Evolutionary conservation across 2,113 vertebrate genomes (phyloP).

Genomic region (Aegithalos caudatus): DNA sequence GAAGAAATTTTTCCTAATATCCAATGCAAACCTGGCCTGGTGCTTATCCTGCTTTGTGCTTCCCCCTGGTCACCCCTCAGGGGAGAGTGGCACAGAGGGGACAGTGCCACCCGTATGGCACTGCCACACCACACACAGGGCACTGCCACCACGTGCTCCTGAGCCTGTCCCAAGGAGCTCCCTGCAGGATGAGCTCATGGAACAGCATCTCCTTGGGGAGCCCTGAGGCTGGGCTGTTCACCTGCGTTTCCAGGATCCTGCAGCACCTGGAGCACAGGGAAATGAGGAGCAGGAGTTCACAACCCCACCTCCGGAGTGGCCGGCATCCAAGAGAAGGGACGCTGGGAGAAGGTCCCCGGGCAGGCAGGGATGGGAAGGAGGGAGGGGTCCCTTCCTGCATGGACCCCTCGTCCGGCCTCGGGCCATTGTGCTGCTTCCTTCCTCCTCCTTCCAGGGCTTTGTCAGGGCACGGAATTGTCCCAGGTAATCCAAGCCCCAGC

Average conservation of each 20-base stretch:
- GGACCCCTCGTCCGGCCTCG: not conserved
- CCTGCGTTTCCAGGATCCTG: not conserved
- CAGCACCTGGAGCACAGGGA: not conserved
- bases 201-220: not conserved
- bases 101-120: not conserved
- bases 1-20: too few relatives aligned
- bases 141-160: not conserved
- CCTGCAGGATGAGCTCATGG: not conserved
- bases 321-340: not conserved
- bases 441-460: constrained; percentile 13
- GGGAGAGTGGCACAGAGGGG: not conserved
- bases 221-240: not conserved
- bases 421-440: constrained; percentile 59
- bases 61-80: fast-evolving
- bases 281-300: not conserved
- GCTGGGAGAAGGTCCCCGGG: not conserved
- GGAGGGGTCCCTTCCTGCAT: not conserved
- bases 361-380: not conserved
- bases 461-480: not conserved
- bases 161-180: not conserved
- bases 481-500: constrained; percentile 50
- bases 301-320: too few relatives aligned
- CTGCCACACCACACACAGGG: not conserved
- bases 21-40: not conserved
- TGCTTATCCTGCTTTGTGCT: not conserved